Evolutionary conservation across 2,888 invertebrate genomes (phyloP).

Genomic region (Apamea anceps): DNA sequence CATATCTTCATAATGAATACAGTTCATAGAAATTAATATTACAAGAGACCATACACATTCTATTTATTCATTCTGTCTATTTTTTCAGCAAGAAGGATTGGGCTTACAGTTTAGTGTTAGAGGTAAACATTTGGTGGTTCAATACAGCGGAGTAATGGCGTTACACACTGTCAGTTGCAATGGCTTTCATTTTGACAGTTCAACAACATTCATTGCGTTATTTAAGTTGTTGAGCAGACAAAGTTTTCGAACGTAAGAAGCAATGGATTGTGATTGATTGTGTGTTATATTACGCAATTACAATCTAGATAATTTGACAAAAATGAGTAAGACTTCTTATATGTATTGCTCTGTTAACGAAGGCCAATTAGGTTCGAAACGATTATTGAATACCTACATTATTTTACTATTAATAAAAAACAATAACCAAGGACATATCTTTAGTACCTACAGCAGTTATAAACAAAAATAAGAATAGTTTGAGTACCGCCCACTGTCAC

Average conservation of each 20-base stretch:
- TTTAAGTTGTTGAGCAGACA: no score
- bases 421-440: background rate
- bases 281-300: no score
- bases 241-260: no score
- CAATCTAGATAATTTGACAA: background rate
- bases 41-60: background rate
- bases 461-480: slow-evolving; percentile 33
- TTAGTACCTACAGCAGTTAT: background rate
- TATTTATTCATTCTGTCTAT: background rate
- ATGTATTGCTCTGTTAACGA: background rate
- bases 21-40: background rate
- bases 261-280: no score
- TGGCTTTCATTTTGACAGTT: no score
- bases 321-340: background rate
- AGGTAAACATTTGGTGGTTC: background rate
- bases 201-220: no score
- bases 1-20: background rate
- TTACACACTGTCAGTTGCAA: no score
- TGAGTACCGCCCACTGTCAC: slow-evolving; percentile 61
- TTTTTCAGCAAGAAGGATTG: background rate
- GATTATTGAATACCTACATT: background rate
- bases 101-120: background rate
- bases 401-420: background rate
- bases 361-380: background rate
- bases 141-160: no score